Conservation (phyloP, 1,140 invertebrate genomes). For the Rhizoglyphus robini region DNA sequence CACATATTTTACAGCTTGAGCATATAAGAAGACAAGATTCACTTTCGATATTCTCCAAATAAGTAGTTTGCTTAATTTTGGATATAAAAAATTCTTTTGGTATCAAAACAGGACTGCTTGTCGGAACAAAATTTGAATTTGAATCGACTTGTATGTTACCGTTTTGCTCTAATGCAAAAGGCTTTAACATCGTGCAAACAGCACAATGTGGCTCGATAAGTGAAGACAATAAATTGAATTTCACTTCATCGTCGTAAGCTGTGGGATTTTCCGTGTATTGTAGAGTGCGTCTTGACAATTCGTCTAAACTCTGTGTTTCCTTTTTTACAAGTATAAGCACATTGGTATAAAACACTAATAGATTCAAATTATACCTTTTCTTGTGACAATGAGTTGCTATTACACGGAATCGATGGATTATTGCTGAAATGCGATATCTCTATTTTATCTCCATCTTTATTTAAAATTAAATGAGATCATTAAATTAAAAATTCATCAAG, state of each 20-base stretch:
- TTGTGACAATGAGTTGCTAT: too few relatives aligned
- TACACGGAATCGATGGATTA: too few relatives aligned
- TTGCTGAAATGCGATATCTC: too few relatives aligned
- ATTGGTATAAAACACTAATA: too few relatives aligned
- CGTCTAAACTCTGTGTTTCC: constrained; percentile 30
- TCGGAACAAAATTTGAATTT: neutral
- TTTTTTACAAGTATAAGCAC: constrained; percentile 24
- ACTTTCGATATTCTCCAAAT: constrained; percentile 6
- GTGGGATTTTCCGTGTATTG: constrained; percentile 24
- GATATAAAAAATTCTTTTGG: constrained; percentile 16
- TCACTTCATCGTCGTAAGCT: constrained; percentile 31
- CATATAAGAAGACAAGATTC: constrained; percentile 32
- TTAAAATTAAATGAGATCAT: too few relatives aligned
- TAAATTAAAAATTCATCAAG: too few relatives aligned
- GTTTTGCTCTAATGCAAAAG: constrained; percentile 27
- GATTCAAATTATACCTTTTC: too few relatives aligned
- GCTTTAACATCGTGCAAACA: constrained; percentile 35
- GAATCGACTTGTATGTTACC: constrained; percentile 12
- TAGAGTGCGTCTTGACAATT: constrained; percentile 1
- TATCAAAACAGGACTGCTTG: constrained; percentile 13
- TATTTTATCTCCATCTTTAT: too few relatives aligned
- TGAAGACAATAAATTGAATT: constrained; percentile 31
- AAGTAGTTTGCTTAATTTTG: constrained; percentile 20
- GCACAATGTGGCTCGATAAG: constrained; percentile 33
- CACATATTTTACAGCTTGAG: constrained; percentile 34